A percentile compares a stretch with the other conserved stretches of the same genome.
Conservation (phyloP, 2,888 invertebrate species). For the Amiota communis region DNA sequence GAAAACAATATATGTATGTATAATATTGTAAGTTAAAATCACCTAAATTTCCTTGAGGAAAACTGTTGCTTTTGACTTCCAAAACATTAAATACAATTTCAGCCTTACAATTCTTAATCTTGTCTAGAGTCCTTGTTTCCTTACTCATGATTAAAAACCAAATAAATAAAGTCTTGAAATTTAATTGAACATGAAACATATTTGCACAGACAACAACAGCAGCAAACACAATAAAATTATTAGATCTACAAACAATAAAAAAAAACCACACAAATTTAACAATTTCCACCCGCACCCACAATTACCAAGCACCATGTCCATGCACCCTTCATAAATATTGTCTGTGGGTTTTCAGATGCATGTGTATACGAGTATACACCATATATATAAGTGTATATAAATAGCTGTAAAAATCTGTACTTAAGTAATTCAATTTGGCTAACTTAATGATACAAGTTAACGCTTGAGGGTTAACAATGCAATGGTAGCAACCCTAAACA, state of each 20-base stretch:
- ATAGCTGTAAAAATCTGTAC: constrained; percentile 43
- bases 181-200: constrained; percentile 43
- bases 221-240: constrained; percentile 35
- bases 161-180: constrained; percentile 12
- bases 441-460: constrained; percentile 45
- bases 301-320: neutral
- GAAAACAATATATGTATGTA: no score
- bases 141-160: no score
- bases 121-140: no score
- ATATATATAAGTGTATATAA: constrained; percentile 31
- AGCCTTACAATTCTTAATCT: no score
- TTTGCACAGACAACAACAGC: constrained; percentile 24
- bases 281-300: no score
- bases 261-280: neutral
- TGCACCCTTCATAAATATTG: constrained; percentile 39
- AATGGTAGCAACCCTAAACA: neutral
- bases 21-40: no score
- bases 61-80: no score
- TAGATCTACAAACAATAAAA: constrained; percentile 41
- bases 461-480: constrained; percentile 41
- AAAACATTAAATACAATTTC: no score
- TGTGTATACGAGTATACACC: no score
- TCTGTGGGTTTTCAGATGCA: no score
- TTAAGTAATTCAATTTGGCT: constrained; percentile 52
- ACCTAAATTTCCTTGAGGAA: no score